Conservation (phyloP, 2,888 invertebrate species). For the Gortyna flavago region DNA sequence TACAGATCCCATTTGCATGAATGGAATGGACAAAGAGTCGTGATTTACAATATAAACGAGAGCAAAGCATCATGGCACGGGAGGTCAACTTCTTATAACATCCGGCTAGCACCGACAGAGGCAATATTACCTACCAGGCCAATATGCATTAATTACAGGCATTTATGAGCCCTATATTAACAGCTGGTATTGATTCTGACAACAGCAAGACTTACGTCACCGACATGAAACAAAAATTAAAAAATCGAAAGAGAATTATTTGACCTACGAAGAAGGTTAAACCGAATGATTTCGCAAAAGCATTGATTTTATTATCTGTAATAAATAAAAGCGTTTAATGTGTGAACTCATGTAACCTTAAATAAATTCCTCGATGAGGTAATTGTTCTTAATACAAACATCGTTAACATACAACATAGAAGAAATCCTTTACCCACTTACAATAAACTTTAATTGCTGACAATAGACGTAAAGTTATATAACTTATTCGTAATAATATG, state of each 20-base stretch:
- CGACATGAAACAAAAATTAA: constrained; percentile 30
- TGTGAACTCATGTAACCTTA: constrained; percentile 19
- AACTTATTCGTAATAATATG: constrained; percentile 47
- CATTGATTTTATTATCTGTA: constrained; percentile 27
- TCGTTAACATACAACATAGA: constrained; percentile 29
- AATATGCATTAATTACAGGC: constrained; percentile 47
- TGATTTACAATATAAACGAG: constrained; percentile 77
- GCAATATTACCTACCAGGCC: constrained; percentile 29
- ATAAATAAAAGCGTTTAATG: constrained; percentile 19
- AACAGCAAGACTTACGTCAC: constrained; percentile 32
- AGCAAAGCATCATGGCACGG: constrained; percentile 73
- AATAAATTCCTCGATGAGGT: constrained; percentile 37
- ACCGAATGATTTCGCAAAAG: constrained; percentile 23
- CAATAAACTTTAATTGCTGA: constrained; percentile 45
- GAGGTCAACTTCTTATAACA: constrained; percentile 79
- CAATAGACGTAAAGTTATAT: constrained; percentile 55
- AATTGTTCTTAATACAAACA: constrained; percentile 29
- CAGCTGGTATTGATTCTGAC: constrained; percentile 26
- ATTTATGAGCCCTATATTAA: constrained; percentile 46
- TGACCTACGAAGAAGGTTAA: constrained; percentile 49
- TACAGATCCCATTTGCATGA: constrained; percentile 73
- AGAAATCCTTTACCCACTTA: constrained; percentile 37
- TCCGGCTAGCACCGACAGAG: constrained; percentile 74
- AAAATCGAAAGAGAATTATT: constrained; percentile 38
- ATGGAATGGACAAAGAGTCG: constrained; percentile 74